Conservation (phyloP, 2,888 invertebrate genomes). For the Euphydryas editha region DNA sequence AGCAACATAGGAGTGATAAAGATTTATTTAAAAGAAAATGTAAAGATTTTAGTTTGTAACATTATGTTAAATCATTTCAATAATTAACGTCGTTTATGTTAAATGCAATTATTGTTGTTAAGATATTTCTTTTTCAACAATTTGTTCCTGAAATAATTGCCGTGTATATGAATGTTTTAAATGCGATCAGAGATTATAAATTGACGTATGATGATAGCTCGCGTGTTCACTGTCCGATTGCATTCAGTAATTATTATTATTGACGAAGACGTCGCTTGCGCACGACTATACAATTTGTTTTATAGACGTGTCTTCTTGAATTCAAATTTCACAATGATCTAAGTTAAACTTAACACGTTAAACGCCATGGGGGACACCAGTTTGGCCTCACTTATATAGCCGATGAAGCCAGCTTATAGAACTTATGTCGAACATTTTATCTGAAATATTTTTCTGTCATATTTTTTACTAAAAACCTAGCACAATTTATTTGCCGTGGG, state of each 20-base stretch:
- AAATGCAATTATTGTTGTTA: slow-evolving; percentile 59
- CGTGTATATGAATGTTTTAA: slow-evolving; percentile 36
- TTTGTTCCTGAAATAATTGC: slow-evolving; percentile 50
- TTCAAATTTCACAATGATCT: slow-evolving; percentile 10
- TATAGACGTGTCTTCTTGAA: neutral
- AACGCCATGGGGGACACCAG: too few relatives aligned
- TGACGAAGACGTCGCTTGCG: neutral
- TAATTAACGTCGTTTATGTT: slow-evolving; percentile 54
- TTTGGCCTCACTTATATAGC: too few relatives aligned
- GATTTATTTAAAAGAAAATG: slow-evolving; percentile 25
- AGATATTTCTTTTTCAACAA: slow-evolving; percentile 50
- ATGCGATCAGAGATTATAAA: slow-evolving; percentile 30
- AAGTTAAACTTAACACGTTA: too few relatives aligned
- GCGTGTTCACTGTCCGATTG: slow-evolving; percentile 26
- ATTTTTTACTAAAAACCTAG: too few relatives aligned
- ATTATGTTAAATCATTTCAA: slow-evolving; percentile 41
- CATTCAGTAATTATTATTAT: neutral
- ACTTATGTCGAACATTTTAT: too few relatives aligned
- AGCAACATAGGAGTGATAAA: slow-evolving; percentile 38
- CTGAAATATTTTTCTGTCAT: too few relatives aligned
- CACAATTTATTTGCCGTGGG: too few relatives aligned
- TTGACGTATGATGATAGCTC: slow-evolving; percentile 18
- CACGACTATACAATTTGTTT: neutral
- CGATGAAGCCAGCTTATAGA: too few relatives aligned
- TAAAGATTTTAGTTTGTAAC: slow-evolving; percentile 32